Evolutionary conservation across 2,113 vertebrate genomes (phyloP), one percentile per base, ranked within the genome.

Genomic region (Camelus bactrianus): DNA sequence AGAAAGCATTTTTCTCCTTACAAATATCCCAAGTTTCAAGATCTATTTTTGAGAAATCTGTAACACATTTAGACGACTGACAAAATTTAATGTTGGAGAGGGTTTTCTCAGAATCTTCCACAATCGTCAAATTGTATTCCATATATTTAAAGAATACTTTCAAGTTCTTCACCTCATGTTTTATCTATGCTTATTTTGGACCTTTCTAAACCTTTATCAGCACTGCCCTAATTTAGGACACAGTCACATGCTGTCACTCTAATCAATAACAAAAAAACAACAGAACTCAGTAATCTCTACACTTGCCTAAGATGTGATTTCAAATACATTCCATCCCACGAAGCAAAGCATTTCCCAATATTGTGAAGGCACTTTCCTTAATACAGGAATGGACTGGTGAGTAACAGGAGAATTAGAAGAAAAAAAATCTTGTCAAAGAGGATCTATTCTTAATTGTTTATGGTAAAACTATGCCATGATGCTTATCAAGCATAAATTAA

Each of bases 1-100:
- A 92, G 73, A 92, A 81, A 95, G 32, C 67, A 77, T n/a, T 69
- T 94, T 94, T 92, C 38, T 85, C 46, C 24, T 79, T 75, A 87
- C 13, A 86, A 94, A 52, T 54, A 64, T 42, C 75, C 11, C 80
- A 95, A 83, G 58, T 76, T 87, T 69, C 92, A 65, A 92, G 7
- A 69, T 28, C 14, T 84, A 30, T 65, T 90, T 94, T 89, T 10
- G 5, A 13, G 54, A 62, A 48, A 76, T 26, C 17, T 15, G 22
- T n/a, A 86, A 86, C 6, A 87, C 2, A 42, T 72, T 81, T 67
- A 62, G 11, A 69, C 50, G 42, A 69, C 88, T 79, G 85, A 65
- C n/a, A 75, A 85, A 89, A 94, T 48, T 90, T 73, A 88, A 72
- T 76, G 35, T n/a, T n/a, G 28, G 9, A 70, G 4, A 89, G 14